Evolutionary conservation across 2,797 vertebrate genomes (phyloP).

Genomic region (Lacerta bilineata): DNA sequence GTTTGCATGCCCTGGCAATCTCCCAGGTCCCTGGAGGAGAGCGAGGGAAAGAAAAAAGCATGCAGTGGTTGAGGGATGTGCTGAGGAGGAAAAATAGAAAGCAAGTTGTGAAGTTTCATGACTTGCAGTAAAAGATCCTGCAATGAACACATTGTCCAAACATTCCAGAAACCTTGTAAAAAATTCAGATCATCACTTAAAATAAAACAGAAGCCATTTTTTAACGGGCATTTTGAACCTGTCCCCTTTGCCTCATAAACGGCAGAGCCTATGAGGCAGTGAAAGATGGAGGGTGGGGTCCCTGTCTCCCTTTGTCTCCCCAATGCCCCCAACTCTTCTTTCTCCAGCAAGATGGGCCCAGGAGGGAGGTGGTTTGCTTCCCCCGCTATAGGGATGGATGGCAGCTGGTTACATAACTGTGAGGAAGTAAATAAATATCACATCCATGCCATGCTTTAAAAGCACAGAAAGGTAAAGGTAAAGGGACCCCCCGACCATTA

Average conservation of each 20-base stretch:
- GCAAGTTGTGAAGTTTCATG: not conserved
- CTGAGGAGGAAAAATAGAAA: not conserved
- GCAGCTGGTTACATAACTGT: not conserved
- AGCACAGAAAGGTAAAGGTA: no score
- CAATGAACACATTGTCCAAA: not conserved
- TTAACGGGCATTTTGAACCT: not conserved
- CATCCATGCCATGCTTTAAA: no score
- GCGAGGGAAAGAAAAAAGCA: no score
- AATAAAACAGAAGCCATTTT: not conserved
- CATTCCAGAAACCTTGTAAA: not conserved
- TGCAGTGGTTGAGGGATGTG: no score
- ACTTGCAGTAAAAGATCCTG: not conserved
- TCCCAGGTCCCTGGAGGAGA: constrained; percentile 1
- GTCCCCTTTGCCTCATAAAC: not conserved
- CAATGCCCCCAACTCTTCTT: not conserved
- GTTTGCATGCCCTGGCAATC: not conserved
- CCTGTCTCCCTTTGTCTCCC: not conserved
- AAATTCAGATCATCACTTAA: not conserved
- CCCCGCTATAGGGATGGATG: not conserved
- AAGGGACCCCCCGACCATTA: no score
- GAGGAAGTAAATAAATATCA: no score
- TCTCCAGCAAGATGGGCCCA: not conserved
- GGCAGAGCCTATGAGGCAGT: not conserved
- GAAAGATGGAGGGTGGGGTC: not conserved
- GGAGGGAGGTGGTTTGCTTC: not conserved